Conservation (phyloP, 2,113 vertebrate species). For the Illadopsis cleaveri region DNA sequence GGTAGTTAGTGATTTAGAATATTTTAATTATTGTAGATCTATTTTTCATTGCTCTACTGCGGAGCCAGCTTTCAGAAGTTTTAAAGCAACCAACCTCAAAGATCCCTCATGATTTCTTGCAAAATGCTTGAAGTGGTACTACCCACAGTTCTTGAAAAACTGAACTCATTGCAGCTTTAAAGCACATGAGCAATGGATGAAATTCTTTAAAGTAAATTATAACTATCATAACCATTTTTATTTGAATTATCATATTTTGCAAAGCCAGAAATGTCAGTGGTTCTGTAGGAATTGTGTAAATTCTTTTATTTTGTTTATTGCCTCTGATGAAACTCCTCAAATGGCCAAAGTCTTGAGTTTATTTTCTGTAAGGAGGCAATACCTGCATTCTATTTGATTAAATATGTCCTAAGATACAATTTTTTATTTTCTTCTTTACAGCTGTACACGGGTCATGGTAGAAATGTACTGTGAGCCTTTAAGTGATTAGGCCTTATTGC, state of each 20-base stretch:
- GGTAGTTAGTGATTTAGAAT: not conserved
- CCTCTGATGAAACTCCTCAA: not conserved
- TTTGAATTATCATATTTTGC: not conserved
- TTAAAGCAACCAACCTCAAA: not conserved
- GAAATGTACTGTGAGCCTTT: not conserved
- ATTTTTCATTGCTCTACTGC: not conserved
- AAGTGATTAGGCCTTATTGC: not conserved
- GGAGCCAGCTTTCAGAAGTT: not conserved
- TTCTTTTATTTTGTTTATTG: not conserved
- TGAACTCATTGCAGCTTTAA: not conserved
- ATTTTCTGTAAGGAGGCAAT: not conserved
- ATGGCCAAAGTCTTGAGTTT: not conserved
- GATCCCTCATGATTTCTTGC: not conserved
- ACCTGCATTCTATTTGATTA: not conserved
- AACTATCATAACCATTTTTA: not conserved
- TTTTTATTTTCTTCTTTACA: not conserved
- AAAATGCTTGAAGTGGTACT: not conserved
- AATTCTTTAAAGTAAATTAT: not conserved
- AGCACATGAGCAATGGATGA: not conserved
- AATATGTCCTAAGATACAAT: not conserved
- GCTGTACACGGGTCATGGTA: not conserved
- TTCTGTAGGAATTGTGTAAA: not conserved
- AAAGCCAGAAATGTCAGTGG: not conserved
- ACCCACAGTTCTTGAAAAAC: not conserved
- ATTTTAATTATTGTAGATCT: not conserved